These are phyloP conservation scores for Caenorhabditis macrosperma DNA, from an alignment of 2,888 invertebrate genomes.

Conservation along the genomic window DNA sequence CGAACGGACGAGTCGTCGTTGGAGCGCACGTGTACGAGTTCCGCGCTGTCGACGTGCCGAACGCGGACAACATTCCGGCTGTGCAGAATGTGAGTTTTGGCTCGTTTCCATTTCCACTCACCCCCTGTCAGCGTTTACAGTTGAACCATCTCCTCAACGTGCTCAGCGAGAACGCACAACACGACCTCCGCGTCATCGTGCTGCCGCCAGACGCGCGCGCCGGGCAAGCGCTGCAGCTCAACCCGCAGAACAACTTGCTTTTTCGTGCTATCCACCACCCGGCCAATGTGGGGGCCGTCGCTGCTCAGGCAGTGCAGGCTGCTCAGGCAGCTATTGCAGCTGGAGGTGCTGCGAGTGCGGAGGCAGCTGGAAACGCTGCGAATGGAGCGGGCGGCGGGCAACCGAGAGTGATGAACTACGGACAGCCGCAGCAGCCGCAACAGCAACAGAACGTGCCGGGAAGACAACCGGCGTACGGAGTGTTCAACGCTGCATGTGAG, in stretches of 20 bases:
- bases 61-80: not conserved
- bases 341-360: too few species aligned
- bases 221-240: not conserved
- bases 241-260: constrained; percentile 13
- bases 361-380: too few species aligned
- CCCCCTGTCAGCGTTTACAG: not conserved
- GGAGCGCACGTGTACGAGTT: constrained; percentile 47
- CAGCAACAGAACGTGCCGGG: too few species aligned
- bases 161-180: constrained; percentile 3
- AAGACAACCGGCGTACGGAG: too few species aligned
- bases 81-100: constrained; percentile 30
- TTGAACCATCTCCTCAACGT: constrained; percentile 32
- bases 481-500: not conserved
- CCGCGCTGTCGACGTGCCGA: constrained; percentile 21
- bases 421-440: not conserved
- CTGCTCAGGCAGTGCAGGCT: too few species aligned
- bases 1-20: constrained; percentile 18
- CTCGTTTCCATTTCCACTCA: too few species aligned
- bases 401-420: not conserved
- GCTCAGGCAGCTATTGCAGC: too few species aligned
- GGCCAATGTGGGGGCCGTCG: too few species aligned
- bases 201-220: constrained; percentile 6
- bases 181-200: constrained; percentile 30
- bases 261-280: not conserved
- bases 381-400: too few species aligned